phyloP scores from a whole-genome alignment of 2,888 invertebrate species.

The Melieria omissa region DNA sequence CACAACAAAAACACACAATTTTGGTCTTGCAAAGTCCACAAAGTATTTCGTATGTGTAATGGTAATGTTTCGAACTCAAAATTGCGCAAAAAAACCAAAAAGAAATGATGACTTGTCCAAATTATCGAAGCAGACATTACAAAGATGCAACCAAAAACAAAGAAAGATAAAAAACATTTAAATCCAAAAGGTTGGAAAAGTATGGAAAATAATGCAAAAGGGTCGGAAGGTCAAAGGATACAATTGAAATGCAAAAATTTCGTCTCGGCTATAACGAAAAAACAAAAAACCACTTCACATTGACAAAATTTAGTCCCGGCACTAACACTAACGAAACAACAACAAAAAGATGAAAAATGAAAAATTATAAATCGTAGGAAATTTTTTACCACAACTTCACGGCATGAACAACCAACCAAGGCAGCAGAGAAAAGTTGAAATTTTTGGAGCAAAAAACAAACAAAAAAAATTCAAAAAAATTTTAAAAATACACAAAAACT shows the following conservation, averaged over 20 bases:
- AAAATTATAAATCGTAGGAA: conserved; percentile 37
- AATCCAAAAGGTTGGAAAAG: no score
- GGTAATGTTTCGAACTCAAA: no score
- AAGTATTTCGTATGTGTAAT: conserved; percentile 15
- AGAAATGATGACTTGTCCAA: conserved; percentile 29
- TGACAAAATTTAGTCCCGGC: conserved; percentile 43
- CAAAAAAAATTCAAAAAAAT: conserved; percentile 40
- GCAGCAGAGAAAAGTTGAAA: conserved; percentile 42
- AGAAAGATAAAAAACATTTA: background rate
- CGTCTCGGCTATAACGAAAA: conserved; percentile 22
- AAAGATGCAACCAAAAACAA: background rate
- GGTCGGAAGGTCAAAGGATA: conserved; percentile 30
- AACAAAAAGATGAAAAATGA: conserved; percentile 1
- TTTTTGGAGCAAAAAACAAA: conserved; percentile 59
- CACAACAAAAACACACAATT: conserved; percentile 14
- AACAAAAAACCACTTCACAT: background rate
- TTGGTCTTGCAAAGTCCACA: conserved; percentile 7
- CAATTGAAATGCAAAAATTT: conserved; percentile 24
- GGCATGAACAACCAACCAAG: conserved; percentile 50
- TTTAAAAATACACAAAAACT: conserved; percentile 3
- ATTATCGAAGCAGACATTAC: background rate
- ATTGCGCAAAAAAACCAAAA: background rate
- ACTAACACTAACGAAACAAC: conserved; percentile 35
- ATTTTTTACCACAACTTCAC: conserved; percentile 39
- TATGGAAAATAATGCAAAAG: conserved; percentile 19